Percentiles rank a stretch among this genome's conserved stretches.
Conservation (phyloP, 37 sponge, comb jelly and placozoan genomes). For the Theonella swinhoei region DNA sequence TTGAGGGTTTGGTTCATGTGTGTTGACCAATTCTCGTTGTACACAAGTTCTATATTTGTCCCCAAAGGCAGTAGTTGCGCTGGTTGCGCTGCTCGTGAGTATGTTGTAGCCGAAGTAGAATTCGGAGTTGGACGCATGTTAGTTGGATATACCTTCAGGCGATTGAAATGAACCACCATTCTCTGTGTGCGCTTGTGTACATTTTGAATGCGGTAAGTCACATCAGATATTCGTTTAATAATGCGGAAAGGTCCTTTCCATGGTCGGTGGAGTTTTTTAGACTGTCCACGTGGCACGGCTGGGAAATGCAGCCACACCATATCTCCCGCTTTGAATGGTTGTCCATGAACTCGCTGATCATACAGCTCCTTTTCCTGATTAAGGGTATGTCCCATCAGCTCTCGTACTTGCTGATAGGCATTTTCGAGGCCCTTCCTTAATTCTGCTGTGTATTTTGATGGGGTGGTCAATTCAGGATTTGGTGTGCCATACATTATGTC, state of each 20-base stretch:
- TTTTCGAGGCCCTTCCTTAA: slow-evolving; percentile 8
- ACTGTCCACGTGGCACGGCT: not conserved
- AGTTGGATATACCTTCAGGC: slow-evolving; percentile 18
- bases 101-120: too few species aligned
- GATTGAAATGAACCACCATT: slow-evolving; percentile 40
- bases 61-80: too few species aligned
- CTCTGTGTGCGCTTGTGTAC: not conserved
- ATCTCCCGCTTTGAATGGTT: slow-evolving; percentile 1
- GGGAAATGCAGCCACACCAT: slow-evolving; percentile 26
- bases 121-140: too few species aligned
- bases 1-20: too few species aligned
- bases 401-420: slow-evolving; percentile 9
- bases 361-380: slow-evolving; percentile 22
- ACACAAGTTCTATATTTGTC: too few species aligned
- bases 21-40: too few species aligned
- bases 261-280: slow-evolving; percentile 27
- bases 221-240: slow-evolving; percentile 24
- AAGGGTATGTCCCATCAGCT: not conserved
- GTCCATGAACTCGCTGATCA: slow-evolving; percentile 2
- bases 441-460: slow-evolving; percentile 14
- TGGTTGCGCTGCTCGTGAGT: too few species aligned
- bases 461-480: not conserved
- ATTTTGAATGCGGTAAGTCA: slow-evolving; percentile 32
- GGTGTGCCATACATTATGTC: slow-evolving; percentile 27
- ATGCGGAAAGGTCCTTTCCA: slow-evolving; percentile 48